Conservation (phyloP, 1,140 invertebrate species). For the Meteorus sp. region DNA sequence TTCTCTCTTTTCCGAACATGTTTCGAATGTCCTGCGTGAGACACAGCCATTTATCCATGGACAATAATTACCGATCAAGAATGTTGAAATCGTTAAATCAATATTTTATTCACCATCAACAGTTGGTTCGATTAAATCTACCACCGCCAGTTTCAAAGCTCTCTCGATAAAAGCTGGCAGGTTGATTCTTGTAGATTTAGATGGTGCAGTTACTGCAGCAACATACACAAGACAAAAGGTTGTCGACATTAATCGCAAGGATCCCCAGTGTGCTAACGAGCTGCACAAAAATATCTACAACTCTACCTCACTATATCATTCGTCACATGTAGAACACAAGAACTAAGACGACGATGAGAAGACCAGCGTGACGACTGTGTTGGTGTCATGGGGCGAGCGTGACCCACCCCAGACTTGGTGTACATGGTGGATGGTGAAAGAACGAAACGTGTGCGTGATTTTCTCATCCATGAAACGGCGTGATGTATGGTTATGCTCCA, state of each 20-base stretch:
- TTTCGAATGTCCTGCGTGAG: slow-evolving; percentile 15
- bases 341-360: slow-evolving; percentile 5
- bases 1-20: too few relatives aligned
- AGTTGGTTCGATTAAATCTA: neutral
- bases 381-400: slow-evolving; percentile 13
- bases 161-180: too few relatives aligned
- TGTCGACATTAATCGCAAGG: slow-evolving; percentile 9
- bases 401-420: slow-evolving; percentile 15
- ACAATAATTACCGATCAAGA: slow-evolving; percentile 1
- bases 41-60: slow-evolving; percentile 9
- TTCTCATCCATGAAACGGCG: neutral
- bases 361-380: slow-evolving; percentile 18
- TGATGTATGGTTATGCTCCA: slow-evolving; percentile 21
- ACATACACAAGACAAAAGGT: slow-evolving; percentile 26
- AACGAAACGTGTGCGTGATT: slow-evolving; percentile 21
- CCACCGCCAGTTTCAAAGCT: neutral
- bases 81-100: too few relatives aligned
- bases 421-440: neutral
- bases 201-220: too few relatives aligned
- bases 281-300: neutral
- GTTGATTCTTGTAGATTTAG: too few relatives aligned
- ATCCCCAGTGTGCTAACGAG: slow-evolving; percentile 20
- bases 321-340: slow-evolving; percentile 9
- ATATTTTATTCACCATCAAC: too few relatives aligned
- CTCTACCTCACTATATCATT: neutral